These are phyloP conservation scores for Brachionus rubens DNA, from an alignment of 1,140 invertebrate genomes.

Conservation along the genomic window DNA sequence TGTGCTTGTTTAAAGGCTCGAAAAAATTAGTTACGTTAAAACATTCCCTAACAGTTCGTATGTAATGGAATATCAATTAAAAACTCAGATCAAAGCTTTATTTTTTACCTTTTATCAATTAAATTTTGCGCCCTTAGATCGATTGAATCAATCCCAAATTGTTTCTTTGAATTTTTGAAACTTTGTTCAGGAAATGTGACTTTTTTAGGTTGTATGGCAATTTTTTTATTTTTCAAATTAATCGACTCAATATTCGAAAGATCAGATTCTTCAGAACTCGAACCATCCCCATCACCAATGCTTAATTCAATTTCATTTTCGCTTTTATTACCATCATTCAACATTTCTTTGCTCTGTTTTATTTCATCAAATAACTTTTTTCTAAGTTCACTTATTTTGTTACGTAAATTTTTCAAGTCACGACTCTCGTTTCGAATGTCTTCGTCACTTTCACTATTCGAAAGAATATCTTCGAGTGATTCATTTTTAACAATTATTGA, in stretches of 20 bases:
- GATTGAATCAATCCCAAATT: neutral
- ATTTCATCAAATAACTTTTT: constrained; percentile 10
- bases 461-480: neutral
- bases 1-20: no score
- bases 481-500: constrained; percentile 13
- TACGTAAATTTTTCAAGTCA: constrained; percentile 1
- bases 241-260: constrained; percentile 22
- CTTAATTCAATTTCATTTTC: constrained; percentile 25
- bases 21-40: no score
- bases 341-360: neutral
- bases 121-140: neutral
- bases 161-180: neutral
- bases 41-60: no score
- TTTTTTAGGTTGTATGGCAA: neutral
- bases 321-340: neutral
- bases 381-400: neutral
- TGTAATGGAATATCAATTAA: no score
- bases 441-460: constrained; percentile 4
- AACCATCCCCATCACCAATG: neutral
- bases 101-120: constrained; percentile 4
- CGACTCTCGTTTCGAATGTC: neutral
- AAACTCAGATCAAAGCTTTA: no score
- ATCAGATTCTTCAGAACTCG: neutral
- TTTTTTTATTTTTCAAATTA: constrained; percentile 4
- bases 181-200: neutral